phyloP scores from a whole-genome alignment of 1,140 invertebrate genomes.

The Melipona quadrifasciata region DNA sequence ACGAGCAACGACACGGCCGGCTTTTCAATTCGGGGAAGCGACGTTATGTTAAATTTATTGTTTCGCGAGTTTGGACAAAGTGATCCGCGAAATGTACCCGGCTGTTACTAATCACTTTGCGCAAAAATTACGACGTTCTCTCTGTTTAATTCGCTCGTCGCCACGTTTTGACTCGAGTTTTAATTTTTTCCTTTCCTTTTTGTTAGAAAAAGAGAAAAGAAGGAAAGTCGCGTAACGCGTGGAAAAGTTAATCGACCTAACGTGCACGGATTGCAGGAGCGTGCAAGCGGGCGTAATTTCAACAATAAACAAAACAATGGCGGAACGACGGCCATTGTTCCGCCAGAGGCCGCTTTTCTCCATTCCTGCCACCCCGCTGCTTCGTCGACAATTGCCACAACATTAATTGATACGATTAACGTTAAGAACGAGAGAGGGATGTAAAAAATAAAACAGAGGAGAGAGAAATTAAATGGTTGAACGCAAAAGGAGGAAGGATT shows the following conservation, averaged over 20 bases:
- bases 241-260: constrained; percentile 27
- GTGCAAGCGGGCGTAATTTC: background rate
- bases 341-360: background rate
- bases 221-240: background rate
- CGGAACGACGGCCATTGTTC: background rate
- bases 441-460: background rate
- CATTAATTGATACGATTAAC: constrained; percentile 34
- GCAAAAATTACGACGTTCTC: too few species aligned
- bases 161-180: too few species aligned
- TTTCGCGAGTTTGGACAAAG: background rate
- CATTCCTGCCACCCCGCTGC: background rate
- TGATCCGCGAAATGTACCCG: background rate
- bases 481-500: too few species aligned
- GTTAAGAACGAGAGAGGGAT: background rate
- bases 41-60: background rate
- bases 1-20: background rate
- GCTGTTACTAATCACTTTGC: background rate
- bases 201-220: background rate
- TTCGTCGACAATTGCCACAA: background rate
- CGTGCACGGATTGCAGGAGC: background rate
- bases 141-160: background rate
- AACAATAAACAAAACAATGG: background rate
- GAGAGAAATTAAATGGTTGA: background rate
- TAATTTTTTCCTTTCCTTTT: background rate
- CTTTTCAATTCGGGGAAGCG: background rate